phyloP scores from a whole-genome alignment of 2,888 invertebrate genomes.

The Dione vanillae region DNA sequence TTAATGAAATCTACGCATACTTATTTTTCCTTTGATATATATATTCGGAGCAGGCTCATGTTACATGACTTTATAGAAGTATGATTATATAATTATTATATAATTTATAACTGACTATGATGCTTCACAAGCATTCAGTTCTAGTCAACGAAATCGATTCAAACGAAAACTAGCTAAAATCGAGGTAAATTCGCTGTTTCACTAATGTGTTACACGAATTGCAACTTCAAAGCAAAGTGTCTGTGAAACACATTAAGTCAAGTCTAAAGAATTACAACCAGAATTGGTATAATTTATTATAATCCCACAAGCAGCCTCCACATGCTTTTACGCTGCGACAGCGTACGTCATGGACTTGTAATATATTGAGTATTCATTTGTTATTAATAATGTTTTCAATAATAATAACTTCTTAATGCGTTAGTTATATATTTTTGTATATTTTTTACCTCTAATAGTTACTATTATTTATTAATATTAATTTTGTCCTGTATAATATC shows the following conservation, averaged over 20 bases:
- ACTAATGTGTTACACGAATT: neutral
- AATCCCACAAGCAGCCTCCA: neutral
- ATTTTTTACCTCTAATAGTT: conserved; percentile 2
- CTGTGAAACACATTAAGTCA: no score
- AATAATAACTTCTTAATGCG: neutral
- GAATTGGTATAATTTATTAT: neutral
- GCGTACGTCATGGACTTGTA: neutral
- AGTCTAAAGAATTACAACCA: neutral
- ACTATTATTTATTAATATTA: conserved; percentile 11
- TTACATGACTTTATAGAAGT: neutral
- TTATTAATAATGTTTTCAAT: no score
- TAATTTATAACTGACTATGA: neutral
- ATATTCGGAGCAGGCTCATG: neutral
- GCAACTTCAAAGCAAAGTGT: no score
- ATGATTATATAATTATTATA: neutral
- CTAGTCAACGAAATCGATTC: conserved; percentile 7
- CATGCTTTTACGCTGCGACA: neutral
- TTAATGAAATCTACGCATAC: neutral
- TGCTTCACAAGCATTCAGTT: neutral
- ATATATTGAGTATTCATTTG: neutral
- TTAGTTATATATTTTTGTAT: conserved; percentile 4
- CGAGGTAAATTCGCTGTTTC: neutral
- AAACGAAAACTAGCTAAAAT: neutral
- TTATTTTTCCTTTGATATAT: neutral
- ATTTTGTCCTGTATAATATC: neutral